Evolutionary conservation across 1,140 invertebrate species (phyloP).

Genomic region (Hycleus phaleratus): DNA sequence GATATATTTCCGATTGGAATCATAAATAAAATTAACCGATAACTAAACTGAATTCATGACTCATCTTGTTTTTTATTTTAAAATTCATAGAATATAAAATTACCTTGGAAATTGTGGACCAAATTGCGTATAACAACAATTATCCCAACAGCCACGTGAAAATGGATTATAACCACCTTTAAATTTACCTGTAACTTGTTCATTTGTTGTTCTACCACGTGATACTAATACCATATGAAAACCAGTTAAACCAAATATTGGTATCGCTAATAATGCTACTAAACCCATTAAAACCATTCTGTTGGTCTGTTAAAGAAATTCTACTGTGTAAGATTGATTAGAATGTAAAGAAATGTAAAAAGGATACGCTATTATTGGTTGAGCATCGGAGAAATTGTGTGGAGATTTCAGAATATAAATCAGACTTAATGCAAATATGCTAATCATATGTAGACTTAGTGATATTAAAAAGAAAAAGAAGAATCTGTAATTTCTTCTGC

Average conservation of each 20-base stretch:
- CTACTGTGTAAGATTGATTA: background rate
- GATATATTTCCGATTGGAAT: no score
- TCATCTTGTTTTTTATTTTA: background rate
- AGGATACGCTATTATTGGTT: conserved; percentile 90
- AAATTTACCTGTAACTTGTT: conserved; percentile 98
- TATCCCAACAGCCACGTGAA: conserved; percentile 85
- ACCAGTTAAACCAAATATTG: conserved; percentile 93
- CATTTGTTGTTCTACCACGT: conserved; percentile 98
- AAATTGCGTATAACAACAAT: conserved; percentile 92
- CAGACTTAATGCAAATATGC: conserved; percentile 89
- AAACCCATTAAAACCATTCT: conserved; percentile 90
- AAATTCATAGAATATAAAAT: background rate
- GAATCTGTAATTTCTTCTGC: conserved; percentile 94
- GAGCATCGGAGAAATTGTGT: conserved; percentile 67
- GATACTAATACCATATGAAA: conserved; percentile 97
- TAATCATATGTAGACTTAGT: conserved; percentile 93
- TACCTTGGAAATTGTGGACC: conserved; percentile 96
- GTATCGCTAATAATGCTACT: conserved; percentile 85
- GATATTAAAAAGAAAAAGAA: conserved; percentile 98
- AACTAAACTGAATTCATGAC: background rate
- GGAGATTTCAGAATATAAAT: conserved; percentile 85
- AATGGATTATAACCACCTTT: conserved; percentile 96
- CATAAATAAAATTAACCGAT: no score
- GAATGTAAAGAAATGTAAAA: conserved; percentile 40
- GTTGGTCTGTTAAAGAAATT: conserved; percentile 43